A percentile compares a stretch with the other conserved stretches of the same genome.
Evolutionary conservation across 1,140 invertebrate genomes (phyloP).

Genomic region (Drosophila orosa): DNA sequence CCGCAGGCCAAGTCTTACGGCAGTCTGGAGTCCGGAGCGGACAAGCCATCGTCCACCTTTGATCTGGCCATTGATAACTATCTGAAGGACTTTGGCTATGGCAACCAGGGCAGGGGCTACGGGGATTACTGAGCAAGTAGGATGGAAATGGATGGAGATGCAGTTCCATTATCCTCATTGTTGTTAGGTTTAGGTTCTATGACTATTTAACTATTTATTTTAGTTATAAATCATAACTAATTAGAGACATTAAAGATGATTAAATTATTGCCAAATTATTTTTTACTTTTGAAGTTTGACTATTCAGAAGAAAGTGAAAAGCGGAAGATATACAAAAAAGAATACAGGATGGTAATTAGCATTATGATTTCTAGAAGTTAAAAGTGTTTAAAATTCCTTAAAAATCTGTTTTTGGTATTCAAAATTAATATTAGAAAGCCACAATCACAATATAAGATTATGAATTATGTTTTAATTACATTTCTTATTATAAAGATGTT

Average conservation of each 20-base stretch:
- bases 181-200: constrained; percentile 56
- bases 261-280: constrained; percentile 18
- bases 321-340: background rate
- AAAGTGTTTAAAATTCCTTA: background rate
- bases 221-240: constrained; percentile 14
- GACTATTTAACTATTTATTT: constrained; percentile 22
- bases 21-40: constrained; percentile 26
- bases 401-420: background rate
- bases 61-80: constrained; percentile 73
- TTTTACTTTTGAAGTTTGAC: background rate
- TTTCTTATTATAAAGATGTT: background rate
- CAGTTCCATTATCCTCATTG: constrained; percentile 21
- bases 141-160: background rate
- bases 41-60: constrained; percentile 59
- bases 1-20: constrained; percentile 51
- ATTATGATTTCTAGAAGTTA: background rate
- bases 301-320: background rate
- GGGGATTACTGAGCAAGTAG: constrained; percentile 47
- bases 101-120: constrained; percentile 63
- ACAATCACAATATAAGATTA: background rate
- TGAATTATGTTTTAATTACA: background rate
- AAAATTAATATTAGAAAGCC: background rate
- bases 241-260: constrained; percentile 25
- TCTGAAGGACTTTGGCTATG: constrained; percentile 73
- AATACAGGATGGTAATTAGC: background rate